Percentiles rank a stretch among this genome's conserved stretches.
phyloP scores from a whole-genome alignment of 1,140 invertebrate species.

The Euschistus heros region DNA sequence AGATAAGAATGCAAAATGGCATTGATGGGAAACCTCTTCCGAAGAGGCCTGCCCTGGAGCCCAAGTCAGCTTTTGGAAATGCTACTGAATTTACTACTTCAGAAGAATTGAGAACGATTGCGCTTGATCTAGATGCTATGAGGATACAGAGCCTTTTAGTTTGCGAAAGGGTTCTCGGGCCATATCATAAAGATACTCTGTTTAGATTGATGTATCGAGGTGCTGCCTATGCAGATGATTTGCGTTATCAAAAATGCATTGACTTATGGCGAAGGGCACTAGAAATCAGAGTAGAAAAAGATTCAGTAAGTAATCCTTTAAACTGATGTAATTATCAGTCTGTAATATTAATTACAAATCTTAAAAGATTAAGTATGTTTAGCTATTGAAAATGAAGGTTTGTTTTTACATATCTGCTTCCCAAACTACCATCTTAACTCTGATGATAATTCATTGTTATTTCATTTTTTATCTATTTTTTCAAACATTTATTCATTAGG shows the following conservation, averaged over 20 bases:
- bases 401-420: too few species aligned
- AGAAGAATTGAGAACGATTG: constrained; percentile 58
- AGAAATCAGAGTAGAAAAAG: constrained; percentile 64
- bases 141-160: constrained; percentile 73
- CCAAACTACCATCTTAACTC: too few species aligned
- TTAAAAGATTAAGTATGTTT: too few species aligned
- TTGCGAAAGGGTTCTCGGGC: constrained; percentile 67
- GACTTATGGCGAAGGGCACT: constrained; percentile 73
- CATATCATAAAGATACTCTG: constrained; percentile 73
- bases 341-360: not conserved
- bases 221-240: constrained; percentile 74
- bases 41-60: constrained; percentile 45
- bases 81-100: constrained; percentile 57
- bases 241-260: constrained; percentile 73
- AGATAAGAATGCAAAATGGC: constrained; percentile 28
- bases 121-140: constrained; percentile 65
- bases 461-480: too few species aligned
- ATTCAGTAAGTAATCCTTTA: constrained; percentile 42
- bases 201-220: constrained; percentile 64
- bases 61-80: constrained; percentile 49
- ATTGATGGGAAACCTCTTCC: constrained; percentile 35
- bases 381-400: too few species aligned
- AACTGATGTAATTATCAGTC: not conserved
- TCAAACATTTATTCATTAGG: too few species aligned
- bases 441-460: too few species aligned